Conservation (phyloP, 1,140 invertebrate genomes). For the Bombus terrestris region DNA sequence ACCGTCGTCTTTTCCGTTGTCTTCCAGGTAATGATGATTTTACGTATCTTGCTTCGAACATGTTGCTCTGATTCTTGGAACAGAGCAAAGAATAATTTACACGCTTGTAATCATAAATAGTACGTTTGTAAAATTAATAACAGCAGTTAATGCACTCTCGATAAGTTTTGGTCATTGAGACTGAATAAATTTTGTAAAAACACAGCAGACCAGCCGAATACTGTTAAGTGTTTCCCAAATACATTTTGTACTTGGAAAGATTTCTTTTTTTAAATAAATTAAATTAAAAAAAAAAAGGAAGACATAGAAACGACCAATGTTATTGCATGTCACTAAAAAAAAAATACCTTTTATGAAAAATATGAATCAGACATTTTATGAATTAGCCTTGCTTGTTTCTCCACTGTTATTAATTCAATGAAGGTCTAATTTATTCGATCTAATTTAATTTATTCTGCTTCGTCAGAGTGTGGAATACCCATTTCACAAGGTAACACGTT, state of each 20-base stretch:
- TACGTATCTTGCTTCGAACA: not conserved
- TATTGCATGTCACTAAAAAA: not conserved
- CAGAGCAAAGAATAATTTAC: not conserved
- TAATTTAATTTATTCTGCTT: constrained; percentile 26
- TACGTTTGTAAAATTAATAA: not conserved
- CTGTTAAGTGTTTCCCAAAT: not conserved
- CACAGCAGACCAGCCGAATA: not conserved
- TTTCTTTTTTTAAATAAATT: not conserved
- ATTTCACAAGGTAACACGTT: constrained; percentile 75
- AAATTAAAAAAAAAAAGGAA: not conserved
- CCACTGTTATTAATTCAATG: not conserved
- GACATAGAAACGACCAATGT: not conserved
- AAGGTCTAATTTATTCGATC: not conserved
- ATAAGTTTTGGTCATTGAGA: no score
- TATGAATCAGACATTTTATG: not conserved
- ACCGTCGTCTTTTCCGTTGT: constrained; percentile 65
- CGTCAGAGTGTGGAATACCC: constrained; percentile 78
- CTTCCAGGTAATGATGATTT: constrained; percentile 61
- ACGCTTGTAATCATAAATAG: not conserved
- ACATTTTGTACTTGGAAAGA: not conserved
- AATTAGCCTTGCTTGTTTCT: not conserved
- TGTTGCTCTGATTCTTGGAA: no score
- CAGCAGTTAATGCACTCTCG: no score
- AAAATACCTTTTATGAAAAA: not conserved
- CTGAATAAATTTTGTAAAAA: not conserved